A percentile compares a stretch with the other conserved stretches of the same genome.
Evolutionary conservation across 2,113 vertebrate genomes (phyloP).

Genomic region (Poecile atricapillus): DNA sequence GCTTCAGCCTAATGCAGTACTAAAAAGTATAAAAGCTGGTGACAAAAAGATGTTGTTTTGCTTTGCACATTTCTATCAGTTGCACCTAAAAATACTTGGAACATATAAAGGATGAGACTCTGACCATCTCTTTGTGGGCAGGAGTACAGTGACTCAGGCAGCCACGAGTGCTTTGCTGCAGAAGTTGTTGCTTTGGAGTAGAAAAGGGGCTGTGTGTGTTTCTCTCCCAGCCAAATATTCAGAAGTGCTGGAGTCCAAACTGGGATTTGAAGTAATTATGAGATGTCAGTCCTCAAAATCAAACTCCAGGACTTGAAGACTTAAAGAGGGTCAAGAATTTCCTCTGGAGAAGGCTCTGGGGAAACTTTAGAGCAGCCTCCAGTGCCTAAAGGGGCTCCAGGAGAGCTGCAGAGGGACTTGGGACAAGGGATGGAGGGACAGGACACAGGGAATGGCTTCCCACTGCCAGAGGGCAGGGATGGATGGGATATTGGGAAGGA

Average conservation of each 20-base stretch:
- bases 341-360: neutral
- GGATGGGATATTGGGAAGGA: neutral
- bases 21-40: neutral
- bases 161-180: neutral
- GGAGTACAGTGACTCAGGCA: neutral
- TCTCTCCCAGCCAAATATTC: neutral
- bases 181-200: neutral
- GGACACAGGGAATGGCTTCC: neutral
- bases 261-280: neutral
- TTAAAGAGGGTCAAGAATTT: neutral
- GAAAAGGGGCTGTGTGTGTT: neutral
- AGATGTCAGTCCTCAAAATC: neutral
- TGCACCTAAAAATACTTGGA: neutral
- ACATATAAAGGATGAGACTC: neutral
- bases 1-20: neutral
- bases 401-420: neutral
- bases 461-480: neutral
- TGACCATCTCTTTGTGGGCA: neutral
- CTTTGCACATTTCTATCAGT: neutral
- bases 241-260: neutral
- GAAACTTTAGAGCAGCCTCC: neutral
- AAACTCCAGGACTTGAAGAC: neutral
- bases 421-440: neutral
- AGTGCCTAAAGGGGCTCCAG: neutral
- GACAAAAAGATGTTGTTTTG: neutral